Evolutionary conservation across 2,797 vertebrate genomes (phyloP).

Genomic region (Phyllotis vaccarum): DNA sequence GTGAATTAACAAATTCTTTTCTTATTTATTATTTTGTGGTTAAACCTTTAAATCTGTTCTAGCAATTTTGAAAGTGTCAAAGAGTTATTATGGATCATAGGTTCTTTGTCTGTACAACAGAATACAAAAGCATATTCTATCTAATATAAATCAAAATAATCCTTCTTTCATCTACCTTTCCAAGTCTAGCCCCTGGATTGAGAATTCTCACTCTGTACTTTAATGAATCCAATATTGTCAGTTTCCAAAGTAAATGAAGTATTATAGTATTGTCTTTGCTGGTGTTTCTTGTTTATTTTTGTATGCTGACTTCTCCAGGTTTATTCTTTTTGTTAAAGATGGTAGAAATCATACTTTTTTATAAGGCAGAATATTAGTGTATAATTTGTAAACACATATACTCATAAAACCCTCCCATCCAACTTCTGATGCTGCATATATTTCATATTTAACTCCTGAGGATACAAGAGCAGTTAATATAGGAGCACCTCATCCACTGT

Average conservation of each 20-base stretch:
- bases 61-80: neutral
- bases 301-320: neutral
- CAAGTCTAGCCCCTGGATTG: neutral
- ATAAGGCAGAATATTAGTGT: neutral
- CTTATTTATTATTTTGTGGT: neutral
- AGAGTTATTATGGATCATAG: neutral
- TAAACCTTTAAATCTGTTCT: neutral
- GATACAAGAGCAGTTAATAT: neutral
- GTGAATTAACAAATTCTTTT: neutral
- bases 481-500: neutral
- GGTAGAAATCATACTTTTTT: neutral
- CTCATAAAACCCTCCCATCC: neutral
- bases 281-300: neutral
- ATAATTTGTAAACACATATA: neutral
- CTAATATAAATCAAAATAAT: neutral
- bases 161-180: neutral
- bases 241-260: neutral
- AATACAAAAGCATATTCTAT: neutral
- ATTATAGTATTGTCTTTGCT: neutral
- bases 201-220: neutral
- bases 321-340: neutral
- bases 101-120: neutral
- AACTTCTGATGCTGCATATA: too few species aligned
- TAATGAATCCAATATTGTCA: neutral
- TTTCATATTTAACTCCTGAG: neutral